These are phyloP conservation scores for Seira ritae DNA, from an alignment of 2,888 invertebrate species.

Conservation along the genomic window DNA sequence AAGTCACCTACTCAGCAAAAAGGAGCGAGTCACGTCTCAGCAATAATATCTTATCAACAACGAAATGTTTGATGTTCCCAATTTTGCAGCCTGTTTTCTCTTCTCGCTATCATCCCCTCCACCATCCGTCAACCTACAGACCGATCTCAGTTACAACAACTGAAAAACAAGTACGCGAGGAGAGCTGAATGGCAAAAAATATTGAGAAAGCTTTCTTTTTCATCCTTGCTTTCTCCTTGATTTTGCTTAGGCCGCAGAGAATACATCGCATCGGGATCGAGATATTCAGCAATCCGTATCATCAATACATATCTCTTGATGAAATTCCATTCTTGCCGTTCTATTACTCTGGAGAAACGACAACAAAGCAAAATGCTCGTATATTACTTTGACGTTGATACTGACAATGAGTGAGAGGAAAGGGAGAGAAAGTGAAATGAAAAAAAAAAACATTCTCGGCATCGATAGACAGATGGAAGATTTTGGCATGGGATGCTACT, in stretches of 20 bases:
- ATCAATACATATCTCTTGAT: constrained; percentile 11
- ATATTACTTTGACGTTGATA: constrained; percentile 16
- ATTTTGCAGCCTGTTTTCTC: neutral
- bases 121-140: neutral
- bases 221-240: constrained; percentile 16
- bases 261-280: neutral
- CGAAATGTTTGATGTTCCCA: constrained; percentile 31
- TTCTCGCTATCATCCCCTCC: neutral
- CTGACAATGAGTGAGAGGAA: constrained; percentile 14
- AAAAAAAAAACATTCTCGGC: neutral
- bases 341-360: neutral
- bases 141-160: neutral
- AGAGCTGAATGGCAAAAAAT: neutral
- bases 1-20: constrained; percentile 34
- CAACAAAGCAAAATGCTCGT: constrained; percentile 11
- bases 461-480: constrained; percentile 10
- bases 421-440: constrained; percentile 5
- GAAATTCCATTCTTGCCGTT: neutral
- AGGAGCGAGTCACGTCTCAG: constrained; percentile 35
- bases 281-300: constrained; percentile 1
- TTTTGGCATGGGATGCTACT: neutral
- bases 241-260: constrained; percentile 9
- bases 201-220: constrained; percentile 15
- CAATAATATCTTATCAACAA: constrained; percentile 52
- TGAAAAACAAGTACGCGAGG: neutral